Evolutionary conservation across 2,113 vertebrate genomes (phyloP).

Genomic region (Haliaeetus leucogaster): DNA sequence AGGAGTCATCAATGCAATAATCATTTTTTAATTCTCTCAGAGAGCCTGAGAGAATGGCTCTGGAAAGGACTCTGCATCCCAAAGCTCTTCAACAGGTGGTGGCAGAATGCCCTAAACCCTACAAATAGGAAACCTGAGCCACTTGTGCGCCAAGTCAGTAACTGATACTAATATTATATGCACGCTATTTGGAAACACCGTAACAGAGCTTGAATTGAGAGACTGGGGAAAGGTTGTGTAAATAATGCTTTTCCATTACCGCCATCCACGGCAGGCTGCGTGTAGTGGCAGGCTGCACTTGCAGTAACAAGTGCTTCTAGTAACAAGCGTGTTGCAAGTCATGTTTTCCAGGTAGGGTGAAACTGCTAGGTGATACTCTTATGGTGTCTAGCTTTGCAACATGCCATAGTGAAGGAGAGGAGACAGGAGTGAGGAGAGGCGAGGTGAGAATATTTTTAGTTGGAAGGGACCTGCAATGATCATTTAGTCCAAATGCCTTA

Average conservation of each 20-base stretch:
- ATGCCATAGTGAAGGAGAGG: neutral
- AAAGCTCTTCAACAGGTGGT: neutral
- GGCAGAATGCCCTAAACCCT: neutral
- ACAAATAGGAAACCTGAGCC: neutral
- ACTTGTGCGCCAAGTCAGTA: neutral
- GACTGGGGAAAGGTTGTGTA: neutral
- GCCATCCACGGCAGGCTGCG: accelerated
- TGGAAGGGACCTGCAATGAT: neutral
- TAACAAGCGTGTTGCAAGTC: neutral
- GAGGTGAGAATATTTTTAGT: neutral
- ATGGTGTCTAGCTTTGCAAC: neutral
- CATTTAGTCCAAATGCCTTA: neutral
- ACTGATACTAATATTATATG: neutral
- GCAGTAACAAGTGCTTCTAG: neutral
- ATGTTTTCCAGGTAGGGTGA: neutral
- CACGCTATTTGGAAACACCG: neutral
- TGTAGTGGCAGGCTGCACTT: neutral
- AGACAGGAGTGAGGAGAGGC: too few relatives aligned
- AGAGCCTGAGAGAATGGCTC: neutral
- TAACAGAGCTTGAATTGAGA: neutral
- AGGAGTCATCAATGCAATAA: neutral
- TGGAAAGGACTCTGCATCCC: neutral
- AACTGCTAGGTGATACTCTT: neutral
- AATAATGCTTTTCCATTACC: neutral
- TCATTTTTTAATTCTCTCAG: neutral